Base-by-base conservation (phyloP, 2,113 vertebrate genomes). In the Pygoscelis antarcticus region DNA sequence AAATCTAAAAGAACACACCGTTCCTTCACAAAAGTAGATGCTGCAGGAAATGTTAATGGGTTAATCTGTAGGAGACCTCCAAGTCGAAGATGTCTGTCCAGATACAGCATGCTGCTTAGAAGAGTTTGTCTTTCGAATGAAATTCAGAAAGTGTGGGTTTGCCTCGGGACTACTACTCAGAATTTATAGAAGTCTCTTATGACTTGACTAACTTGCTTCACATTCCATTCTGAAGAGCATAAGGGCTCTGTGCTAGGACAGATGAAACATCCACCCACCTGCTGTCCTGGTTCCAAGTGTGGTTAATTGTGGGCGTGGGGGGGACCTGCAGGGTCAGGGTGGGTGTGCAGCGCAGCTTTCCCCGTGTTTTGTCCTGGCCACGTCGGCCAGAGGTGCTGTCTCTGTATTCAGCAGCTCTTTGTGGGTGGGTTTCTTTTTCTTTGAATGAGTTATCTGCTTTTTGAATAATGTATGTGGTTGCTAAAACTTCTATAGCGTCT, bases 181-280 rank as follows among this genome's bases (percentile, higher is more conserved):
- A 51, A 38, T 57, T 34, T 19, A 11, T 7, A 11, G 10, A 49
- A 51, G 9, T 36, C 4, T 71, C 25, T 8, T 47, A 9, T 3
- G 25, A 40, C 9, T 71, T 40, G 19, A 9, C 11, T 40, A 11
- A 16, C 20, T 69, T 64, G 49, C 29, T 57, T 64, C 16, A 19
- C 3, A 0, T 34, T 58, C 38, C 5, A 6, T 2, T 46, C 51
- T 54, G 44, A 57, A 51, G 49, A 30, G 19, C 3, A 0, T 30
- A 20, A 57, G 23, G 47, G 22, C 19, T 30, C 29, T 38, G 11
- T 51, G 55, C 13, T 51, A 5, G 92, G 42, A 30, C 42, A 42
- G 75, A 5, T 38, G 22, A 61, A 69, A 25, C 17, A 38, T 1
- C 10, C 30, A 34, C 47, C n/a, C 16, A 12, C 11, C 36, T 0